Conservation (phyloP, 2,797 vertebrate species). For the Zenarchopterus dispar region DNA sequence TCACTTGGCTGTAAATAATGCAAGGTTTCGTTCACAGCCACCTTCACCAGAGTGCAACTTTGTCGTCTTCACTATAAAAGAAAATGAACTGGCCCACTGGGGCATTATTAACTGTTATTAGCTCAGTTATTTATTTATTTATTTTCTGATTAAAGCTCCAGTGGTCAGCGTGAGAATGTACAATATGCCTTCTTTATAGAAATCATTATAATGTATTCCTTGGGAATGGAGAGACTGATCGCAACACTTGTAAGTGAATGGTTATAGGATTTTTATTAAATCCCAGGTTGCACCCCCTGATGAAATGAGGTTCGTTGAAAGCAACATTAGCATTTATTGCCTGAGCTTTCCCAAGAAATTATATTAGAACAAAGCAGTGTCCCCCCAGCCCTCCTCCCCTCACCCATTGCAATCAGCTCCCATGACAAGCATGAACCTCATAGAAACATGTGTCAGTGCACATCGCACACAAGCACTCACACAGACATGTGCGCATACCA, state of each 20-base stretch:
- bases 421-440: slow-evolving; percentile 17
- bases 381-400: slow-evolving; percentile 6
- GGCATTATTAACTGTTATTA: slow-evolving; percentile 69
- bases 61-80: slow-evolving; percentile 29
- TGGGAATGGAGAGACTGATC: slow-evolving; percentile 37
- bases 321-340: slow-evolving; percentile 60
- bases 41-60: slow-evolving; percentile 48
- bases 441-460: slow-evolving; percentile 29
- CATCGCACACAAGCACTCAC: slow-evolving; percentile 13
- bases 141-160: slow-evolving; percentile 53
- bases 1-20: slow-evolving; percentile 62
- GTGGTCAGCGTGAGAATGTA: slow-evolving; percentile 35
- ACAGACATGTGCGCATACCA: slow-evolving; percentile 5
- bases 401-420: slow-evolving; percentile 24
- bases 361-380: slow-evolving; percentile 53
- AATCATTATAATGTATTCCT: slow-evolving; percentile 64
- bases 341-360: slow-evolving; percentile 50
- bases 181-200: slow-evolving; percentile 71
- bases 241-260: slow-evolving; percentile 37
- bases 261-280: slow-evolving; percentile 65
- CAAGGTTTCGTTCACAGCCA: slow-evolving; percentile 36
- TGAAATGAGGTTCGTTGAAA: slow-evolving; percentile 55
- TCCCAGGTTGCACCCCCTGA: slow-evolving; percentile 51
- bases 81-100: slow-evolving; percentile 45
- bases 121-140: slow-evolving; percentile 31